Conservation (phyloP, 2,797 vertebrate species). For the Sebastes oblongus region DNA sequence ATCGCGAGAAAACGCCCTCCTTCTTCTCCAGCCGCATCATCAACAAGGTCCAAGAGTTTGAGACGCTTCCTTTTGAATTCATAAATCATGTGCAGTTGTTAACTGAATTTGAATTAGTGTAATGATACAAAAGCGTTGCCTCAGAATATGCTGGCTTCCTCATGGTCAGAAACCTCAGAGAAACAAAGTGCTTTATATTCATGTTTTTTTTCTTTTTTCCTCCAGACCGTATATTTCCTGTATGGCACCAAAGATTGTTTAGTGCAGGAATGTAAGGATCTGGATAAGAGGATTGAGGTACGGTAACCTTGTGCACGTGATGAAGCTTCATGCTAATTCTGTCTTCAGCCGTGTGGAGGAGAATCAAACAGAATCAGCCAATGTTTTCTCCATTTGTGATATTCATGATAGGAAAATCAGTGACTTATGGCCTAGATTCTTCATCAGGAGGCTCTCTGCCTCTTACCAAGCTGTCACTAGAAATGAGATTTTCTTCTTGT, state of each 20-base stretch:
- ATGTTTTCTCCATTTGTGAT: background rate
- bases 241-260: constrained; percentile 99
- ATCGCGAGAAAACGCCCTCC: constrained; percentile 95
- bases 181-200: background rate
- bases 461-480: background rate
- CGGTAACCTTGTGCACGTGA: constrained; percentile 22
- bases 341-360: background rate
- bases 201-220: background rate
- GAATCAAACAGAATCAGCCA: background rate
- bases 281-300: constrained; percentile 99
- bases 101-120: background rate
- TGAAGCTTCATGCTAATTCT: background rate
- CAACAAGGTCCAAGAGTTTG: constrained; percentile 88
- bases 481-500: background rate
- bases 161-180: background rate
- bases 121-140: background rate
- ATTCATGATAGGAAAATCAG: background rate
- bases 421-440: background rate
- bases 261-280: constrained; percentile 97
- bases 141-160: background rate
- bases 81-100: background rate
- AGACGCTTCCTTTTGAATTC: constrained; percentile 4
- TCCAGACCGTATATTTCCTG: constrained; percentile 94
- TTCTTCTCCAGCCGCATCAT: constrained; percentile 98
- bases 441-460: background rate